A percentile compares a stretch with the other conserved stretches of the same genome.
Evolutionary conservation across 2,113 vertebrate species (phyloP).

Genomic region (Dicaeum eximium): DNA sequence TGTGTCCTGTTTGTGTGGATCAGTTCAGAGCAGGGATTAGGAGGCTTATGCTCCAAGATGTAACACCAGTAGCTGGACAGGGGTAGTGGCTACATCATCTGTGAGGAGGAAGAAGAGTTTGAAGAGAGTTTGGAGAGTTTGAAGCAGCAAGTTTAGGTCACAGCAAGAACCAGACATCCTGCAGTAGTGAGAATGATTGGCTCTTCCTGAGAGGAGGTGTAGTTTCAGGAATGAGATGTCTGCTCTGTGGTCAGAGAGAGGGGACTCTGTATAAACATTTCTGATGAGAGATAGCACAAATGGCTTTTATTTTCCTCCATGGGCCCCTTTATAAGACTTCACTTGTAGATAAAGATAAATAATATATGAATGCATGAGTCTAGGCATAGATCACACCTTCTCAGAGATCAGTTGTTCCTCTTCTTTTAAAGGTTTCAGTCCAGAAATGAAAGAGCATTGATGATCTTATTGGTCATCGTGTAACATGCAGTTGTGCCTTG

Average conservation of each 20-base stretch:
- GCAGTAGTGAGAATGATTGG: not conserved
- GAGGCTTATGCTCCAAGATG: not conserved
- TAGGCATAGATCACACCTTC: slow-evolving; percentile 42
- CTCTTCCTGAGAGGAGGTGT: slow-evolving; percentile 21
- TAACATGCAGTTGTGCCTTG: not conserved
- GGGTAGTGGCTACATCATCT: not conserved
- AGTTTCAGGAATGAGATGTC: slow-evolving; percentile 37
- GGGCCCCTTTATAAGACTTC: not conserved
- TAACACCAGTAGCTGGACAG: not conserved
- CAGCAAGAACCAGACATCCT: not conserved
- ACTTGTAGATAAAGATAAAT: slow-evolving; percentile 48
- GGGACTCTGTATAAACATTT: not conserved
- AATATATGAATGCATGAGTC: slow-evolving; percentile 36
- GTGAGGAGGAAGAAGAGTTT: not conserved
- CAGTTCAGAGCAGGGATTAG: not conserved
- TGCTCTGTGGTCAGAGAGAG: slow-evolving; percentile 12
- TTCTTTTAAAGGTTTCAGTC: slow-evolving; percentile 13
- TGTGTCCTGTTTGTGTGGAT: not conserved
- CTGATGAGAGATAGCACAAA: slow-evolving; percentile 37
- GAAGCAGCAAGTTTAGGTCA: not conserved
- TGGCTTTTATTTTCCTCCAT: slow-evolving; percentile 30
- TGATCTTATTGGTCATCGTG: not conserved
- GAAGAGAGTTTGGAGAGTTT: not conserved
- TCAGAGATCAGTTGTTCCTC: slow-evolving; percentile 19
- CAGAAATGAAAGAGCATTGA: not conserved